Base-by-base conservation (phyloP, 2,113 vertebrate genomes). In the Hippoglossus stenolepis region DNA sequence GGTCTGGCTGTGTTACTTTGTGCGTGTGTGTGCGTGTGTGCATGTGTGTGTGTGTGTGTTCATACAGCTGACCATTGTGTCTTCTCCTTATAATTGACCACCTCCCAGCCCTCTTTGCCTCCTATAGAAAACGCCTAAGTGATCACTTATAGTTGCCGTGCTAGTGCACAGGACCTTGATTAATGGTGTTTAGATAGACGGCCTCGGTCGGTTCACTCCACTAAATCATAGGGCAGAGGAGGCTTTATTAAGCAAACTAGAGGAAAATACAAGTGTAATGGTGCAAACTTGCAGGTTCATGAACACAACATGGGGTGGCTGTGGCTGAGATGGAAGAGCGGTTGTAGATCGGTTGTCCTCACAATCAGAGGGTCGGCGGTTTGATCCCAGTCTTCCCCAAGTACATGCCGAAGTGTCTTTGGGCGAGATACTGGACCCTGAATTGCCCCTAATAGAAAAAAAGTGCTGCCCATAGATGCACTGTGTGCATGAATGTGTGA, bases 141-240 rank as follows among this genome's bases (percentile, higher is more conserved):
- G 87, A 85, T 83, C 81, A 89, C 83, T 92, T 89, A 86, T 51
- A 77, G 77, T 74, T 77, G 70, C 67, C 73, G 65, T 59, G 70
- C 70, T 67, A 17, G 63, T 78, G 83, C 79, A 83, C 24, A 79
- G 38, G 77, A 71, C 28, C 59, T 60, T 90, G 90, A 92, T 89
- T 86, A 90, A 93, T 89, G 62, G 81, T 83, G 70, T 86, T 90
- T 87, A 77, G 73, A 85, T 84, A 70, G 65, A 88, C 71, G 80
- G 47, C 20, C 65, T 68, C 65, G 51, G 81, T 79, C 86, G 87
- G 24, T 80, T 89, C 70, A 71, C 85, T 88, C 72, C 56, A 74
- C 78, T 89, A 86, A 74, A 84, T 88, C 77, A 88, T 69, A 65
- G 21, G 26, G 70, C 82, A 72, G 49, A 78, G 73, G 67, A 70